phyloP scores from a whole-genome alignment of 2,113 vertebrate species.

The Candoia aspera region DNA sequence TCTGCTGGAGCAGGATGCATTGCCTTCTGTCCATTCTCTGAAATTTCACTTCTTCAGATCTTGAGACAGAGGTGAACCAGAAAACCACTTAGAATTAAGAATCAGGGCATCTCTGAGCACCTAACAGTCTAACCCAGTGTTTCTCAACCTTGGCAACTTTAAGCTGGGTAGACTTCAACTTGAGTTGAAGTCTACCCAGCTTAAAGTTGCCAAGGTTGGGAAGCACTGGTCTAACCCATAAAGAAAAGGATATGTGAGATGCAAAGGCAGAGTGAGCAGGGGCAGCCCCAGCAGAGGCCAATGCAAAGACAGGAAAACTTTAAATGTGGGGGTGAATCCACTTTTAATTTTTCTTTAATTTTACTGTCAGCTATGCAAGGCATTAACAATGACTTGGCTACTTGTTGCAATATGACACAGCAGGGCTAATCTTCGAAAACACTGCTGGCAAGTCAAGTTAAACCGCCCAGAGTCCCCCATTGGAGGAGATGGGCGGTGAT shows the following conservation, averaged over 20 bases:
- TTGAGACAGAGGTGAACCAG: not conserved
- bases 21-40: not conserved
- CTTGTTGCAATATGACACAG: not conserved
- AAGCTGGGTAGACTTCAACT: no score
- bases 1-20: not conserved
- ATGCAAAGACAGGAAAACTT: not conserved
- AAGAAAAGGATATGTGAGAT: not conserved
- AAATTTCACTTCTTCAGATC: not conserved
- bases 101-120: not conserved
- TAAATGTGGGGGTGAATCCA: slow-evolving; percentile 21
- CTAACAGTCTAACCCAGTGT: not conserved
- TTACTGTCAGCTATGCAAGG: not conserved
- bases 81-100: not conserved
- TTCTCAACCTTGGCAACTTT: no score
- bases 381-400: not conserved
- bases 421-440: not conserved
- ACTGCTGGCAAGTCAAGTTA: not conserved
- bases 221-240: not conserved
- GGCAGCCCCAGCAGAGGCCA: not conserved
- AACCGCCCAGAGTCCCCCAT: no score
- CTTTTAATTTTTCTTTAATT: slow-evolving; percentile 52
- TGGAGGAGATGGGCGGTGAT: no score
- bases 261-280: not conserved
- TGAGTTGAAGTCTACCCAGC: no score
- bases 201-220: no score